phyloP scores from a whole-genome alignment of 2,888 invertebrate genomes.

The Polyommatus iphigenia region DNA sequence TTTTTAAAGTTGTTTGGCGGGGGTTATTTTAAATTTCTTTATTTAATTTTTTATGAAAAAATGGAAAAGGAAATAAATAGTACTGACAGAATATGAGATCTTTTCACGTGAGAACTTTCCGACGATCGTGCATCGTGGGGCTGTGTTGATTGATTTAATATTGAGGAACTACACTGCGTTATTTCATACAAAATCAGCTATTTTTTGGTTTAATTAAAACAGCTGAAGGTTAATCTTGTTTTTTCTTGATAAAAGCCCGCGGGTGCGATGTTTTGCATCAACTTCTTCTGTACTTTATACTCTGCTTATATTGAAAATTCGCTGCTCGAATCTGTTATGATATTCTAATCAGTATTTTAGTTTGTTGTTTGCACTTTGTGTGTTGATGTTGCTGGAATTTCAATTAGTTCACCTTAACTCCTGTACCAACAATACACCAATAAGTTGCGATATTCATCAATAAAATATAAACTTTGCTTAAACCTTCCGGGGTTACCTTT shows the following conservation, averaged over 20 bases:
- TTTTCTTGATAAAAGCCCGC: neutral
- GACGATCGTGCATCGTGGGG: too few species aligned
- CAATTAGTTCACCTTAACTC: constrained; percentile 15
- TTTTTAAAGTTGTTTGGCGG: too few species aligned
- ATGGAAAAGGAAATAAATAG: too few species aligned
- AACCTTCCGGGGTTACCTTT: neutral
- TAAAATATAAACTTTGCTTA: constrained; percentile 9
- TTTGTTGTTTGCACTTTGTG: constrained; percentile 20
- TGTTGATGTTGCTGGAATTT: constrained; percentile 26
- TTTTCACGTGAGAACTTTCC: too few species aligned
- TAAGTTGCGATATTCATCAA: neutral
- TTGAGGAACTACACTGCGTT: too few species aligned
- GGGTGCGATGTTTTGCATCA: neutral
- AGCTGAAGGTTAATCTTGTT: neutral
- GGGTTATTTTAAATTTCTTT: too few species aligned
- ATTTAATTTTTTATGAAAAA: too few species aligned
- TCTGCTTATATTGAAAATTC: constrained; percentile 1
- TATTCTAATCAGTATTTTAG: constrained; percentile 22
- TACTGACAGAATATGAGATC: too few species aligned
- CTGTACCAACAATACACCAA: constrained; percentile 12
- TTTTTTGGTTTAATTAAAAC: neutral
- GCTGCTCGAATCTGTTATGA: constrained; percentile 8
- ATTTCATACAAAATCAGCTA: too few species aligned
- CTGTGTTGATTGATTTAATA: too few species aligned
- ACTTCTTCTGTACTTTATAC: constrained; percentile 1